These are phyloP conservation scores for Cuniculus paca DNA, from an alignment of 2,797 vertebrate species.

Conservation along the genomic window DNA sequence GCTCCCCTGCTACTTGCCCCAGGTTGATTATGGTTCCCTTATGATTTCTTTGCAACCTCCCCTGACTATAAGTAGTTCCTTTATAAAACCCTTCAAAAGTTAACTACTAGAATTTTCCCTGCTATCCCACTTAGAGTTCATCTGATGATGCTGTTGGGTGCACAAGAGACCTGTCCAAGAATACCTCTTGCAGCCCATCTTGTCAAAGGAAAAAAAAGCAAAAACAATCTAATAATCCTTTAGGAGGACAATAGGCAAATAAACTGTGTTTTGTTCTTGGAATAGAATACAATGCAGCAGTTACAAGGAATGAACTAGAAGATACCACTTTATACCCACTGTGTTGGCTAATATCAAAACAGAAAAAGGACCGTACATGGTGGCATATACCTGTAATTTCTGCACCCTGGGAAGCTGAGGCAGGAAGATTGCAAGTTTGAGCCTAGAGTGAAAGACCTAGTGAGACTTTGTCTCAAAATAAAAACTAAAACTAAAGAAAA, in stretches of 20 bases:
- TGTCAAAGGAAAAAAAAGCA: background rate
- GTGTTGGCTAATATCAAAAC: background rate
- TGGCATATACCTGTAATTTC: background rate
- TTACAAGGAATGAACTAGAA: slow-evolving; percentile 3
- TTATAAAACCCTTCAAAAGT: background rate
- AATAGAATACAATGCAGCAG: background rate
- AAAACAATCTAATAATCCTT: background rate
- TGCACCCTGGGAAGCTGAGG: background rate
- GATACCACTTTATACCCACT: background rate
- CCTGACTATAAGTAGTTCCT: background rate
- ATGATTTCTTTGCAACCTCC: background rate
- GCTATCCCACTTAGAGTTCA: background rate
- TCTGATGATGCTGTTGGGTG: background rate
- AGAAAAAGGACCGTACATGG: background rate
- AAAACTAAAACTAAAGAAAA: background rate
- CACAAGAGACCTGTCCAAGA: background rate
- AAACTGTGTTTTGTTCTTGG: background rate
- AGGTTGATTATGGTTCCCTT: background rate
- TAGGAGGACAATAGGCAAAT: background rate
- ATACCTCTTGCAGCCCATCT: background rate
- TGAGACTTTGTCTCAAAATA: background rate
- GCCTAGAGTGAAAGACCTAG: background rate
- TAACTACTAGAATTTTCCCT: background rate
- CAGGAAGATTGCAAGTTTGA: background rate
- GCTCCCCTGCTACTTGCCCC: background rate